A percentile compares a stretch with the other conserved stretches of the same genome.
Evolutionary conservation across 2,113 vertebrate genomes (phyloP).

Genomic region (Romanogobio albipinnatus): DNA sequence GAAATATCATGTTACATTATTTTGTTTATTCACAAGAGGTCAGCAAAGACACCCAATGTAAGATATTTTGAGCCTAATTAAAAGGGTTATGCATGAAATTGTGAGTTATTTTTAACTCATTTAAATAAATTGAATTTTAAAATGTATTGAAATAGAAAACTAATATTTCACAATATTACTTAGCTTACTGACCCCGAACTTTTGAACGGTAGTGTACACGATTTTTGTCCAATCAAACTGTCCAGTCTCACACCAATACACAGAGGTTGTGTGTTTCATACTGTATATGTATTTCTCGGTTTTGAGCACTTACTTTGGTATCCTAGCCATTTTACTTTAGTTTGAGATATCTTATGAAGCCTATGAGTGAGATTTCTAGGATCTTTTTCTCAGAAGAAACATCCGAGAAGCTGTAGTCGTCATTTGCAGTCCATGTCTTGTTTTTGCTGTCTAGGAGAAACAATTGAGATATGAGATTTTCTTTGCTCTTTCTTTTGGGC

Average conservation of each 20-base stretch:
- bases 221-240: background rate
- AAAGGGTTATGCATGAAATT: no score
- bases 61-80: no score
- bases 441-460: background rate
- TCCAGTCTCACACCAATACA: background rate
- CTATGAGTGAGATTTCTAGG: background rate
- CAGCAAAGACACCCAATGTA: no score
- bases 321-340: no score
- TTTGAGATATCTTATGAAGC: background rate
- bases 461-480: background rate
- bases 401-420: background rate
- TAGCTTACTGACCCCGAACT: background rate
- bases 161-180: background rate
- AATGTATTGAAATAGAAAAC: no score
- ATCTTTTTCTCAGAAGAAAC: background rate
- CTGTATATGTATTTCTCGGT: background rate
- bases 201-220: background rate
- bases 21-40: no score
- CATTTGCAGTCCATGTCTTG: background rate
- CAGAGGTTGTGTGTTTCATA: background rate
- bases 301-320: background rate
- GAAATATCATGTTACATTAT: no score
- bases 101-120: no score
- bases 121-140: no score
- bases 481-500: background rate